These are phyloP conservation scores for Catostomus latipinnis DNA, from an alignment of 2,797 vertebrate species.

Conservation along the genomic window DNA sequence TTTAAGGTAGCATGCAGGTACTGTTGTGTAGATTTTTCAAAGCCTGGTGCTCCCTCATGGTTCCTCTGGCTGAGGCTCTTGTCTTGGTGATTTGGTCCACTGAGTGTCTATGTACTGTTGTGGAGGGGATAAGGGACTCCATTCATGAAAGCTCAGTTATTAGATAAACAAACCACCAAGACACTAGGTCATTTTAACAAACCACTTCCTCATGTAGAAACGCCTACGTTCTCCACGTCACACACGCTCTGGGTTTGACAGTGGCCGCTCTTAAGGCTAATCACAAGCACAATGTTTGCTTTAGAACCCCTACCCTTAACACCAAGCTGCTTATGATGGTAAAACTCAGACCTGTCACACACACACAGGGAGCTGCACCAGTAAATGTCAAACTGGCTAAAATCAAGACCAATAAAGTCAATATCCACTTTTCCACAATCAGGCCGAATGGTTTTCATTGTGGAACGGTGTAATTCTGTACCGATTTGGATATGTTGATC, in stretches of 20 bases:
- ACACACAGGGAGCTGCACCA: neutral
- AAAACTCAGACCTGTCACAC: neutral
- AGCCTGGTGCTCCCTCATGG: constrained; percentile 12
- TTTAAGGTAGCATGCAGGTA: constrained; percentile 12
- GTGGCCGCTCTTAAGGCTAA: constrained; percentile 27
- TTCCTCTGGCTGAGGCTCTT: constrained; percentile 15
- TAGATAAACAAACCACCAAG: constrained; percentile 46
- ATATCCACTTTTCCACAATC: too few species aligned
- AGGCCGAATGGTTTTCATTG: too few species aligned
- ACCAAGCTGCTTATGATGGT: neutral
- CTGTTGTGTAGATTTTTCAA: constrained; percentile 20
- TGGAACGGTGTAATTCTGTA: too few species aligned
- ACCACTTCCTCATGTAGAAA: constrained; percentile 53
- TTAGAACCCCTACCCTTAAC: neutral
- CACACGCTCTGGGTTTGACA: constrained; percentile 17
- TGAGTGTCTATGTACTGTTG: constrained; percentile 29
- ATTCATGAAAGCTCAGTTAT: constrained; percentile 52
- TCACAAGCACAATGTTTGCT: constrained; percentile 11
- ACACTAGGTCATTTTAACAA: constrained; percentile 57
- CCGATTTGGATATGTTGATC: too few species aligned
- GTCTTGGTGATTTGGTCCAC: neutral
- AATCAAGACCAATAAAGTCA: neutral
- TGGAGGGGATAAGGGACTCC: constrained; percentile 51
- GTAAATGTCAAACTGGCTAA: neutral
- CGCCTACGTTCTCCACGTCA: constrained; percentile 12